Evolutionary conservation across 2,888 invertebrate genomes (phyloP), one percentile per base, ranked within the genome.

Genomic region (Apamea epomidion): DNA sequence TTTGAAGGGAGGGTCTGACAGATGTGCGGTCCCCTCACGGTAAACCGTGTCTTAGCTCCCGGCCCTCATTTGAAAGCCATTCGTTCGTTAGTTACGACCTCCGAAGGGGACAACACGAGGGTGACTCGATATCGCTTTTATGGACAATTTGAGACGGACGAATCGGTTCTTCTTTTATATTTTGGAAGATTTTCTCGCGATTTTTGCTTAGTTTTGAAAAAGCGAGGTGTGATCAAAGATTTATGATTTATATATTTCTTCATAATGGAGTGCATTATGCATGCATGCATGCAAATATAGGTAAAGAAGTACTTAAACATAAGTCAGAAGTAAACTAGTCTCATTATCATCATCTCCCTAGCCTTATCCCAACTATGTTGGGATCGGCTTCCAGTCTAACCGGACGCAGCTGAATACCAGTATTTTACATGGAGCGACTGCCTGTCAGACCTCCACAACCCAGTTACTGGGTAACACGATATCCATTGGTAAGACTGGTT

Each of bases 31-130:
- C 92, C 92, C 92, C 83, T 89, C 83, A 82, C 80, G 71, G 84
- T 87, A 82, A 85, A 83, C 87, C 88, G 83, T 83, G 81, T 87
- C 89, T 90, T 82, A 81, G 87, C 81, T 83, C 87, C 87, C 85
- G 78, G 88, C 89, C 85, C 89, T 89, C 88, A 90, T 90, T 90
- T 85, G 90, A 89, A 88, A 89, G 87, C 90, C 87, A 90, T 90
- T 93, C 92, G 92, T 92, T 94, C 93, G 94, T 94, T 94, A 94
- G 93, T 93, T 93, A 94, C 93, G 93, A 92, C 87, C 89, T 91
- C 72, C 78, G 83, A 86, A 90, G 91, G 93, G 93, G 91, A 91
- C 90, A 90, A 90, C 88, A 85, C 83, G 89, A 89, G 90, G 91
- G 92, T 90, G 90, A 87, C 90, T 88, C 91, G 91, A 93, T 91